Conservation (phyloP, 2,113 vertebrate species). For the Pogona vitticeps region DNA sequence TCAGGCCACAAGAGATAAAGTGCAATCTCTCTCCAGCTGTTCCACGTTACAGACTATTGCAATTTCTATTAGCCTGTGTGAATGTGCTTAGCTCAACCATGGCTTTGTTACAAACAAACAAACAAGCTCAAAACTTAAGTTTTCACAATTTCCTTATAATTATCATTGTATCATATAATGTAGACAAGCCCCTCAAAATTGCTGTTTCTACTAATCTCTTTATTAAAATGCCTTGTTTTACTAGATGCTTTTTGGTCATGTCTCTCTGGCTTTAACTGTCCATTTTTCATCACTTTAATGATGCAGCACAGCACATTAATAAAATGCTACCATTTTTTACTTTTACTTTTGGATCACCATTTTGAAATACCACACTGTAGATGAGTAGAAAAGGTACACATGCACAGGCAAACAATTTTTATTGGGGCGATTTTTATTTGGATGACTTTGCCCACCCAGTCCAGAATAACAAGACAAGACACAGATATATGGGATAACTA, state of each 20-base stretch:
- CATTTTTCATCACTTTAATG: constrained; percentile 30
- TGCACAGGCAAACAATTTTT: not conserved
- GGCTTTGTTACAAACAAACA: not conserved
- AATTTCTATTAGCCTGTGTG: not conserved
- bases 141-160: constrained; percentile 7
- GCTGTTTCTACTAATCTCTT: constrained; percentile 7
- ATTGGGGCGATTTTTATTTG: not conserved
- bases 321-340: constrained; percentile 18
- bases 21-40: too few species aligned
- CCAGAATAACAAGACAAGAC: too few species aligned
- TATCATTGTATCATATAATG: not conserved
- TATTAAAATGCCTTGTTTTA: constrained; percentile 25
- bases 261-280: constrained; percentile 9
- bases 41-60: not conserved
- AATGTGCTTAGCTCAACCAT: not conserved
- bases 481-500: too few species aligned
- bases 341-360: not conserved
- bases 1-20: not conserved
- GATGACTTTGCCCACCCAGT: too few species aligned
- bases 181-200: not conserved
- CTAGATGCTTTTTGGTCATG: constrained; percentile 7
- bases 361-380: not conserved
- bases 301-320: constrained; percentile 14
- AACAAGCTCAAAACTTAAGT: not conserved
- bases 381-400: not conserved